phyloP scores from a whole-genome alignment of 2,888 invertebrate species.

The Brachyptera risi region DNA sequence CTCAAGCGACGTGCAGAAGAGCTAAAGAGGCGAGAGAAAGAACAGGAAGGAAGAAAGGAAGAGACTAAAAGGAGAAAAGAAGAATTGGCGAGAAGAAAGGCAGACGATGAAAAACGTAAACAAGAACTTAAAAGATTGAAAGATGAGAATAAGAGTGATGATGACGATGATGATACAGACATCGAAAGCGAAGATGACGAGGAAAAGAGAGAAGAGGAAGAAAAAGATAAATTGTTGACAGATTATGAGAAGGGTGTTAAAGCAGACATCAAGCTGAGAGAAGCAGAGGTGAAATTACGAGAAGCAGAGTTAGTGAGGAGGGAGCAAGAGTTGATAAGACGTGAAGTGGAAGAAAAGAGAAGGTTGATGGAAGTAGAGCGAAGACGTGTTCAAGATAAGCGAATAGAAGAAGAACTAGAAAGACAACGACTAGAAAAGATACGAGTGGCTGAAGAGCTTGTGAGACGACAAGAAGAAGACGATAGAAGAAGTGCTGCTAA shows the following conservation, averaged over 20 bases:
- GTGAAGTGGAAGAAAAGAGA: background rate
- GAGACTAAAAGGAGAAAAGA: background rate
- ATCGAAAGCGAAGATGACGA: background rate
- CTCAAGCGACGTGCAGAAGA: background rate
- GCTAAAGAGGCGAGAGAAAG: background rate
- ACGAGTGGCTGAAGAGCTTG: constrained; percentile 1
- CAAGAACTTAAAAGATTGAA: background rate
- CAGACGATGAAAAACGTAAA: background rate
- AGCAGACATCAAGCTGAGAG: background rate
- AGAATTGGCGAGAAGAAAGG: background rate
- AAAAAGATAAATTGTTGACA: background rate
- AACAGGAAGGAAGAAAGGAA: background rate
- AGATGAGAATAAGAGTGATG: background rate
- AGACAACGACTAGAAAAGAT: background rate
- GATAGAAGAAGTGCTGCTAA: constrained; percentile 3
- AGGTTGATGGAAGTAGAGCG: background rate
- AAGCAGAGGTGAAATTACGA: background rate
- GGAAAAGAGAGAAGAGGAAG: background rate
- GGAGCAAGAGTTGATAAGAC: background rate
- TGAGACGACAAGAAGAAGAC: background rate
- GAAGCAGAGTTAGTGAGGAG: background rate
- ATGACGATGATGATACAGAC: background rate
- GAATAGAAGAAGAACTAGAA: constrained; percentile 11
- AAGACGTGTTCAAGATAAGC: background rate
- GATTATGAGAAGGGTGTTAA: background rate